Conservation (phyloP, 2,888 invertebrate species). For the Gonocerus acuteangulatus region DNA sequence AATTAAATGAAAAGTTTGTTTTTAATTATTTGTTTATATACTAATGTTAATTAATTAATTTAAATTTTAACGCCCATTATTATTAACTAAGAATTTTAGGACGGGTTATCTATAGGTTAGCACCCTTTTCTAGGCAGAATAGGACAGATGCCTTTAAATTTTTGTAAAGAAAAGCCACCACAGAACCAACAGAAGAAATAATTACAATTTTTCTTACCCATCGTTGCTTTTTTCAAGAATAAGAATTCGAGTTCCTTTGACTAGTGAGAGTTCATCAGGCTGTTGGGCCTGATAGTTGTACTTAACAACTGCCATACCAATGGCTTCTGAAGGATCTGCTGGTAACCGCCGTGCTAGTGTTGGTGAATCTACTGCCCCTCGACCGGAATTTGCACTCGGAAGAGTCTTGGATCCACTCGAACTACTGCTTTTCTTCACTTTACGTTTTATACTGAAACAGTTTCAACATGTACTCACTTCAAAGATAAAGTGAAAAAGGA, state of each 20-base stretch:
- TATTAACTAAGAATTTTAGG: no score
- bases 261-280: conserved; percentile 87
- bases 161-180: no score
- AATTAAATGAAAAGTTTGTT: no score
- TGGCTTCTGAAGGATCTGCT: conserved; percentile 78
- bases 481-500: neutral
- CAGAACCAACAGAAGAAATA: no score
- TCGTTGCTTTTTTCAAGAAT: conserved; percentile 98
- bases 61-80: no score
- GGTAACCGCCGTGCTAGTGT: conserved; percentile 64
- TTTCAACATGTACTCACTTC: neutral
- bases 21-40: no score
- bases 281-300: conserved; percentile 94
- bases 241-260: conserved; percentile 86
- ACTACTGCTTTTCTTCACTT: conserved; percentile 64
- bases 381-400: conserved; percentile 73
- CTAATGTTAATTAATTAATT: no score
- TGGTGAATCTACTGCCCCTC: conserved; percentile 65
- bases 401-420: conserved; percentile 75
- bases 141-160: no score
- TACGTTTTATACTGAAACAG: conserved; percentile 66
- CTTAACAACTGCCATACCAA: conserved; percentile 83
- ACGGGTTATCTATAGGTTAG: no score
- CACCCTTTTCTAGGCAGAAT: no score
- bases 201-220: conserved; percentile 54